A percentile compares a stretch with the other conserved stretches of the same genome.
phyloP scores from a whole-genome alignment of 1,140 invertebrate genomes.

The Sitodiplosis mosellana region DNA sequence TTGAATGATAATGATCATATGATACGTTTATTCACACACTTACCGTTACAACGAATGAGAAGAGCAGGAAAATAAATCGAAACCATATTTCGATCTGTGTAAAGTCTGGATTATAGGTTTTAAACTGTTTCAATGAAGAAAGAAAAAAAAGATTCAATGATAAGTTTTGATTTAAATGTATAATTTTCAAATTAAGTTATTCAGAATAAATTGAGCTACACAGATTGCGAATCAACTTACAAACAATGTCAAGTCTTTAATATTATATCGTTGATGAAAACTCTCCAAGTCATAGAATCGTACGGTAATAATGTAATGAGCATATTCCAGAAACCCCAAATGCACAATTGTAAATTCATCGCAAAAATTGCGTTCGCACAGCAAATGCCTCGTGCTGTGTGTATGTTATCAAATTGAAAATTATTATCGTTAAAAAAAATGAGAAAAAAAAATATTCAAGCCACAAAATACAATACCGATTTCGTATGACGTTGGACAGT shows the following conservation, averaged over 20 bases:
- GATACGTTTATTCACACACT: conserved; percentile 25
- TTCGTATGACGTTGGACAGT: conserved; percentile 17
- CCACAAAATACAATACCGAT: neutral
- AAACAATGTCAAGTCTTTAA: conserved; percentile 72
- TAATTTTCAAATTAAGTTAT: conserved; percentile 1
- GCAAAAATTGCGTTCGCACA: conserved; percentile 64
- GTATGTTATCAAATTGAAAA: no score
- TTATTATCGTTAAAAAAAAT: no score
- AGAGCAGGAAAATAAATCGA: conserved; percentile 75
- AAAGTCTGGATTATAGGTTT: conserved; percentile 86
- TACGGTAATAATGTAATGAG: conserved; percentile 71
- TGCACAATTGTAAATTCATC: conserved; percentile 78
- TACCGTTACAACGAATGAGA: conserved; percentile 76
- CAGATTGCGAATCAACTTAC: no score
- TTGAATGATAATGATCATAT: neutral
- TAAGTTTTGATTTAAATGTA: neutral
- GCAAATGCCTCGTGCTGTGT: conserved; percentile 58
- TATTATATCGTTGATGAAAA: conserved; percentile 66
- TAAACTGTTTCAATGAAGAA: conserved; percentile 53
- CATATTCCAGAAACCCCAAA: conserved; percentile 74
- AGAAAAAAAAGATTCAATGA: conserved; percentile 9
- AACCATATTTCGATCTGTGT: conserved; percentile 96
- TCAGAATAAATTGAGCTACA: conserved; percentile 7
- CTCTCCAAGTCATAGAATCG: conserved; percentile 66
- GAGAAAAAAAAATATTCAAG: no score